These are phyloP conservation scores for Auanema freiburgensis DNA, from an alignment of 2,888 invertebrate species.

Conservation along the genomic window DNA sequence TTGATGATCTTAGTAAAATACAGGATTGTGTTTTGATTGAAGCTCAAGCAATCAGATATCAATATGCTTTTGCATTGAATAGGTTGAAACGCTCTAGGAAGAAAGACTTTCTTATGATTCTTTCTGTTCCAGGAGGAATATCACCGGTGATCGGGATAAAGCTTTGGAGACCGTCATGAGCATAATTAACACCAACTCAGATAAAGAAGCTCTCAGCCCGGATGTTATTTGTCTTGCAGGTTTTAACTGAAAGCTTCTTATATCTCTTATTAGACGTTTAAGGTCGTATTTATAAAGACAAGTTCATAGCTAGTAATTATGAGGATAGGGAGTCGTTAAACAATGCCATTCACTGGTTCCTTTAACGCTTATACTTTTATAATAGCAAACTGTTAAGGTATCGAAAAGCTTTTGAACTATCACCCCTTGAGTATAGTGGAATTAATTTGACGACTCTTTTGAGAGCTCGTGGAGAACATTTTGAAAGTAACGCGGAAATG, in stretches of 20 bases:
- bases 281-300: conserved; percentile 81
- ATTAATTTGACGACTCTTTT: conserved; percentile 95
- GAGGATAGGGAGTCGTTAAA: conserved; percentile 83
- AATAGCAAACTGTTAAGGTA: conserved; percentile 46
- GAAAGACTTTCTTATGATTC: conserved; percentile 16
- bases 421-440: conserved; percentile 98
- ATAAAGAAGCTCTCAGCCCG: conserved; percentile 71
- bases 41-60: conserved; percentile 85
- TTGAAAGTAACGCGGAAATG: conserved; percentile 71
- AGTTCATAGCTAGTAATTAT: conserved; percentile 93
- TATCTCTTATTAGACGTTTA: conserved; percentile 71
- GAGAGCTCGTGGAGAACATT: conserved; percentile 93
- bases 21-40: conserved; percentile 84
- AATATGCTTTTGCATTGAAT: conserved; percentile 96
- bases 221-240: conserved; percentile 97
- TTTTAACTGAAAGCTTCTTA: conserved; percentile 1
- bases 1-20: conserved; percentile 86
- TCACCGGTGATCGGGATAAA: conserved; percentile 88
- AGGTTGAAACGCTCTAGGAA: conserved; percentile 68
- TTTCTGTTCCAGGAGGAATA: conserved; percentile 76
- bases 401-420: conserved; percentile 82
- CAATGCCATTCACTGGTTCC: conserved; percentile 90
- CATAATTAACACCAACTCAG: conserved; percentile 69
- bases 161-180: conserved; percentile 87
- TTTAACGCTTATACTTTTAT: conserved; percentile 15